A percentile compares a stretch with the other conserved stretches of the same genome.
phyloP scores from a whole-genome alignment of 2,113 vertebrate species.

The Phalacrocorax brasilianus region DNA sequence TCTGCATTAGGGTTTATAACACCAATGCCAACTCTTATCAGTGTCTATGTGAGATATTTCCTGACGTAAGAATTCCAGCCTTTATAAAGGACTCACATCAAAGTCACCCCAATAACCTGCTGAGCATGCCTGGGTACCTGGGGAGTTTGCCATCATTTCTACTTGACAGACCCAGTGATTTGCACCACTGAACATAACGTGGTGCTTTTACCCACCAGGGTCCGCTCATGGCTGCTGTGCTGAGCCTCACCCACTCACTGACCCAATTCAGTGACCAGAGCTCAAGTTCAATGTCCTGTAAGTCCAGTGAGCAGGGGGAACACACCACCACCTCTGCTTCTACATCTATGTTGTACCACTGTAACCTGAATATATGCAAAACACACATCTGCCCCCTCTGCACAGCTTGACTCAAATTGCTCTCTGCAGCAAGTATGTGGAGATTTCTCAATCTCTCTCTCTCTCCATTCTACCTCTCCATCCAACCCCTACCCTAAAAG shows the following conservation, averaged over 20 bases:
- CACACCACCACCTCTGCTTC: background rate
- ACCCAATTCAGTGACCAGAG: background rate
- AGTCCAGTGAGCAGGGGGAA: background rate
- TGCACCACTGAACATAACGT: background rate
- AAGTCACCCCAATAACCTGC: background rate
- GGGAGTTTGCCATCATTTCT: background rate
- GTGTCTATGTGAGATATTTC: background rate
- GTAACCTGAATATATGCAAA: background rate
- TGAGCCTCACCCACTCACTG: background rate
- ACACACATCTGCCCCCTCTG: background rate
- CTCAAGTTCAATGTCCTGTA: background rate
- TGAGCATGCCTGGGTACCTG: background rate
- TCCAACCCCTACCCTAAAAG: background rate
- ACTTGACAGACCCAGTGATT: background rate
- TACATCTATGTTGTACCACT: background rate
- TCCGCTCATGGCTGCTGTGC: background rate
- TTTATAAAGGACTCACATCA: background rate
- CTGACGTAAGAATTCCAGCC: background rate
- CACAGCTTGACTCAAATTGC: background rate
- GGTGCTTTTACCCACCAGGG: background rate
- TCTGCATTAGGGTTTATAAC: background rate
- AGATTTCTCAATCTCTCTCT: background rate
- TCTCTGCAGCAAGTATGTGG: background rate
- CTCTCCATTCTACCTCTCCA: background rate
- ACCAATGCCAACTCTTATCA: background rate